Conservation (phyloP, 2,888 invertebrate species). For the Cerastis leucographa region DNA sequence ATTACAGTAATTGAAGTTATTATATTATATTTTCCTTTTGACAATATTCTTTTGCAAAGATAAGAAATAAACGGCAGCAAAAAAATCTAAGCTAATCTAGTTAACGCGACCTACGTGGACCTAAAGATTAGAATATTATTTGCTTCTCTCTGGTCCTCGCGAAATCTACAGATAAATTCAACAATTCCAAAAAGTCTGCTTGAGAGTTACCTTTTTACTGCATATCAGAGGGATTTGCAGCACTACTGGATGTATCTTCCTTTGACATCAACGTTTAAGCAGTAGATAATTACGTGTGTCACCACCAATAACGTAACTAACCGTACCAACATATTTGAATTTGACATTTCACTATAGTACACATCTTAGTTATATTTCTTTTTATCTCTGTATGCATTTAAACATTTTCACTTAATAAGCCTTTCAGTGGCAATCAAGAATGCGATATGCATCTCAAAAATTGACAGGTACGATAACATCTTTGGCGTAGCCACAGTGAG, state of each 20-base stretch:
- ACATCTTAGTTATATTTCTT: constrained; percentile 29
- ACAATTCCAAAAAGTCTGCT: too few relatives aligned
- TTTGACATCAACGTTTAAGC: background rate
- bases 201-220: background rate
- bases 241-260: background rate
- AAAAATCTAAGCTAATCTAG: background rate
- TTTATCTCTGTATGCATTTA: constrained; percentile 38
- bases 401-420: constrained; percentile 56
- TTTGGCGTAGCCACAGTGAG: constrained; percentile 39
- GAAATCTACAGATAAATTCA: background rate
- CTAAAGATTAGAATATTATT: background rate
- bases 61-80: background rate
- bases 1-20: background rate
- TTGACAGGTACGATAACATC: constrained; percentile 64
- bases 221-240: background rate
- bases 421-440: constrained; percentile 60
- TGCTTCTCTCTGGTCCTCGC: background rate
- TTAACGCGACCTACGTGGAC: background rate
- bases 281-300: background rate
- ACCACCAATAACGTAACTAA: background rate
- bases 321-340: constrained; percentile 4
- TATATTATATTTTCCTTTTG: background rate
- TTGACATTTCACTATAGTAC: constrained; percentile 26
- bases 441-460: constrained; percentile 63
- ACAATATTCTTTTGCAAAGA: background rate